These are phyloP conservation scores for Leptopterna dolabrata DNA, from an alignment of 2,888 invertebrate species.

Conservation along the genomic window DNA sequence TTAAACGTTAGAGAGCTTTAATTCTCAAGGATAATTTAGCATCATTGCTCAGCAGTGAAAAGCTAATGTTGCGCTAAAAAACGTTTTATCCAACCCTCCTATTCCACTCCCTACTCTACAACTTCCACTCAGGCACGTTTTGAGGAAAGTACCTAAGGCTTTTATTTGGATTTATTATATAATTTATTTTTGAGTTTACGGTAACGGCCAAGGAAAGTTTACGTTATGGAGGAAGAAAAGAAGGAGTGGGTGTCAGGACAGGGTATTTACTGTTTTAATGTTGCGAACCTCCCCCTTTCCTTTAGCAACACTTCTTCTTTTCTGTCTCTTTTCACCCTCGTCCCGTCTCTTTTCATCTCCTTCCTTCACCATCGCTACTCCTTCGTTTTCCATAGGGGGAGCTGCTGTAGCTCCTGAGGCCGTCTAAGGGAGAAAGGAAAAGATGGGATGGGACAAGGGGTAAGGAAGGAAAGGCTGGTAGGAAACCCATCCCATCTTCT, in stretches of 20 bases:
- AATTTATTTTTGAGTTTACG: slow-evolving; percentile 55
- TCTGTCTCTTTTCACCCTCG: slow-evolving; percentile 9
- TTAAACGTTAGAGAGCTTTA: not conserved
- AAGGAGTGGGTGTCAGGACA: slow-evolving; percentile 54
- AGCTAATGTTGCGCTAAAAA: slow-evolving; percentile 25
- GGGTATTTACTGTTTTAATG: slow-evolving; percentile 54
- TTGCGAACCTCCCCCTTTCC: slow-evolving; percentile 47
- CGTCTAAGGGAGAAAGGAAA: too few relatives aligned
- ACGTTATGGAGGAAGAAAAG: slow-evolving; percentile 51
- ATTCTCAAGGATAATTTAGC: not conserved
- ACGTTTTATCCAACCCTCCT: slow-evolving; percentile 26
- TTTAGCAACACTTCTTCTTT: slow-evolving; percentile 26
- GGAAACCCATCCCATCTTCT: not conserved
- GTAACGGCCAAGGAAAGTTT: slow-evolving; percentile 45
- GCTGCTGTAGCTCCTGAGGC: not conserved
- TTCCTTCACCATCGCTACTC: slow-evolving; percentile 26
- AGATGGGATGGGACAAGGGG: not conserved
- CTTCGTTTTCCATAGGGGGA: slow-evolving; percentile 17
- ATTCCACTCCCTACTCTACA: not conserved
- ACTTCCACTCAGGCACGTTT: slow-evolving; percentile 43
- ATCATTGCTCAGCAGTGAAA: not conserved
- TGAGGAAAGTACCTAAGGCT: slow-evolving; percentile 46
- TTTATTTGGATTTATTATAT: slow-evolving; percentile 54
- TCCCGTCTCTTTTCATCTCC: slow-evolving; percentile 42
- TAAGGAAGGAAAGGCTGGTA: not conserved